phyloP scores from a whole-genome alignment of 2,113 vertebrate species.

The Notechis scutatus region DNA sequence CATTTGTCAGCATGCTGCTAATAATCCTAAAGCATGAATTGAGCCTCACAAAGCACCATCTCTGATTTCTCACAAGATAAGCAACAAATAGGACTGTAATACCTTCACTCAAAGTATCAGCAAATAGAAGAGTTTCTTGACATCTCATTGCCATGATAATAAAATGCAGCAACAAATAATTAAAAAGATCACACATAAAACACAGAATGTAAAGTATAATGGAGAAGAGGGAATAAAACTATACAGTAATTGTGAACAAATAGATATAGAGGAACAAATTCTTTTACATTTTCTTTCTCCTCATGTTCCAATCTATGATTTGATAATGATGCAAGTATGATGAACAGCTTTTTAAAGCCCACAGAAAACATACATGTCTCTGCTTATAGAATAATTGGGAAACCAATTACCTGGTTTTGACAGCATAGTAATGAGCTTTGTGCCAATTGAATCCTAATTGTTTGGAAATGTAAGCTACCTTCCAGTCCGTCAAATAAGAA shows the following conservation, averaged over 20 bases:
- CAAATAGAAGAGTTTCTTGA: background rate
- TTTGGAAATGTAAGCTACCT: background rate
- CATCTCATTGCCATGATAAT: background rate
- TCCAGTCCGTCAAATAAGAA: background rate
- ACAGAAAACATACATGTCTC: background rate
- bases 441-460: background rate
- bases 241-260: background rate
- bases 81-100: background rate
- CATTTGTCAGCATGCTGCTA: background rate
- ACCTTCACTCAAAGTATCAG: background rate
- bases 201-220: background rate
- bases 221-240: background rate
- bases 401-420: conserved; percentile 7
- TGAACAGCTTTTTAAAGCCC: background rate
- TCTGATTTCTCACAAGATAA: background rate
- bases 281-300: background rate
- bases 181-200: background rate
- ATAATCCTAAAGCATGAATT: background rate
- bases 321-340: background rate
- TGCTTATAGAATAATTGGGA: conserved; percentile 20
- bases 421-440: conserved; percentile 22
- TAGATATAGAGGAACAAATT: background rate
- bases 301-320: background rate
- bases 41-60: background rate
- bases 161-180: background rate